Evolutionary conservation across 2,888 invertebrate genomes (phyloP), one percentile per base, ranked within the genome.

Genomic region (Mellilla xanthometata): DNA sequence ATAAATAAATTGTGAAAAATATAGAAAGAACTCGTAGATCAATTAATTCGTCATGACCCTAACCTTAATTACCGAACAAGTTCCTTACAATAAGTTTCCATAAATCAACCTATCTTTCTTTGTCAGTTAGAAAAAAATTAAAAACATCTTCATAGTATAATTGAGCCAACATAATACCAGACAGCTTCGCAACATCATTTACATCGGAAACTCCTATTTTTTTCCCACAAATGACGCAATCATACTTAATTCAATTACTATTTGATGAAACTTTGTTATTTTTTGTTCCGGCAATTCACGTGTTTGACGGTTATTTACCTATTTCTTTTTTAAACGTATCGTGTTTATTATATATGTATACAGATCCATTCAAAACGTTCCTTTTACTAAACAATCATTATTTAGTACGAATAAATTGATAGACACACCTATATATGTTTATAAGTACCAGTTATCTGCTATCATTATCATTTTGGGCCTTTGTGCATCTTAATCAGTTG

Each of bases 301-400:
- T 12, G 22, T 33, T 22, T 33, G 36, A 1, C 39, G 39, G 45
- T 46, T 39, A 39, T 46, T 46, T 26, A 39, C 45, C 35, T 22
- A 35, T 19, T 30, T 30, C 30, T 26, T n/a, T n/a, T n/a, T n/a
- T n/a, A n/a, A n/a, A n/a, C n/a, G n/a, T n/a, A n/a, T n/a, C n/a
- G n/a, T n/a, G n/a, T n/a, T n/a, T n/a, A n/a, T n/a, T n/a, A n/a
- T n/a, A n/a, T n/a, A n/a, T n/a, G n/a, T n/a, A n/a, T n/a, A n/a
- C n/a, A n/a, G n/a, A n/a, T n/a, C n/a, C n/a, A n/a, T n/a, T n/a
- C n/a, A n/a, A n/a, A n/a, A n/a, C n/a, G n/a, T n/a, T n/a, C n/a
- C n/a, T n/a, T n/a, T n/a, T n/a, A n/a, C n/a, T n/a, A n/a, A n/a
- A n/a, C n/a, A n/a, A n/a, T n/a, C n/a, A n/a, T n/a, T n/a, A n/a